Percentiles rank a stretch among this genome's conserved stretches.
Evolutionary conservation across 1,140 invertebrate genomes (phyloP).

Genomic region (Pentalonia nigronervosa): DNA sequence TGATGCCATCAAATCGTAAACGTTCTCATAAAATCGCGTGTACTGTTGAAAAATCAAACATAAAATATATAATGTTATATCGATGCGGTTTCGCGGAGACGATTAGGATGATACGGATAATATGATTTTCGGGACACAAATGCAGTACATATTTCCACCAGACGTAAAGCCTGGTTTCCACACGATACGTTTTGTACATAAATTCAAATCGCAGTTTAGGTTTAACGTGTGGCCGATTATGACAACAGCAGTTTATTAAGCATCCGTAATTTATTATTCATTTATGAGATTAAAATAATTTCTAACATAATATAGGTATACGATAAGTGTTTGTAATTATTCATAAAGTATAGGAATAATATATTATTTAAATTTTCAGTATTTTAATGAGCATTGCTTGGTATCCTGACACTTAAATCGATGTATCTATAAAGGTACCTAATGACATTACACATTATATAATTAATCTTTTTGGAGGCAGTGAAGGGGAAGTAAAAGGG

Average conservation of each 20-base stretch:
- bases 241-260: neutral
- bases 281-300: neutral
- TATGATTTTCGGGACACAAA: neutral
- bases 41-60: no score
- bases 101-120: no score
- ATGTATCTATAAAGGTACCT: neutral
- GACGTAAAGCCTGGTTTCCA: neutral
- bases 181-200: neutral
- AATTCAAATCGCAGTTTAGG: neutral
- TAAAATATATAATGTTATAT: no score
- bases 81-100: no score
- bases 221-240: neutral
- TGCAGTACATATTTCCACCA: no score
- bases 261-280: neutral
- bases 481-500: neutral
- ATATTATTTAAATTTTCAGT: neutral
- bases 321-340: neutral
- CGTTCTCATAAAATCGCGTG: no score
- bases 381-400: neutral
- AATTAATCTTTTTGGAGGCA: neutral
- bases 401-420: neutral
- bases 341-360: neutral
- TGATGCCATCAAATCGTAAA: no score
- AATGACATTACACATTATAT: neutral
- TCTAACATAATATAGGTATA: neutral